Conservation (phyloP, 2,888 invertebrate genomes). For the Agrotis ipsilon region DNA sequence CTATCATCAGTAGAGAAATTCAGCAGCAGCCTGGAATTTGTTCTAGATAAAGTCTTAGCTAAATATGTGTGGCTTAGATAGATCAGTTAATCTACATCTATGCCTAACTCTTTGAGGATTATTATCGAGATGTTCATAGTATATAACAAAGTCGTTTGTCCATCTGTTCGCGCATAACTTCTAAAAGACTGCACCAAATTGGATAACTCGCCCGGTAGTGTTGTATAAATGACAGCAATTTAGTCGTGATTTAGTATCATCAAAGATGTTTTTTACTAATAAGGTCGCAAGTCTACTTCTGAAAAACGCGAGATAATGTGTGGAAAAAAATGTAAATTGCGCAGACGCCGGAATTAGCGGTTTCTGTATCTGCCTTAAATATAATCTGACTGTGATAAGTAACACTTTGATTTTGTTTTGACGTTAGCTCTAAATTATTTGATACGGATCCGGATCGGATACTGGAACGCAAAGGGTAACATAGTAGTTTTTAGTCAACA, state of each 20-base stretch:
- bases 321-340: slow-evolving; percentile 18
- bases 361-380: not conserved
- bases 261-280: slow-evolving; percentile 15
- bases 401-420: slow-evolving; percentile 1
- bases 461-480: too few relatives aligned
- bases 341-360: not conserved
- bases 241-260: slow-evolving; percentile 38
- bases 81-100: not conserved
- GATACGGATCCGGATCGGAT: too few relatives aligned
- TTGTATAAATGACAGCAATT: slow-evolving; percentile 22
- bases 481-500: too few relatives aligned
- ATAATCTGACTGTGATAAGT: not conserved
- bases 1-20: not conserved
- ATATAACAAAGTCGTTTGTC: too few relatives aligned
- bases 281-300: not conserved
- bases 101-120: not conserved
- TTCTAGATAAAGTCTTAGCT: not conserved
- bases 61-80: not conserved
- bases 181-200: too few relatives aligned
- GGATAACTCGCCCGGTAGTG: too few relatives aligned
- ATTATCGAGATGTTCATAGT: not conserved
- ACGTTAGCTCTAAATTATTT: not conserved
- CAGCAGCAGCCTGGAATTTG: not conserved
- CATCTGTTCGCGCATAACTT: too few relatives aligned
- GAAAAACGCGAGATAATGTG: not conserved